Base-by-base conservation (phyloP, 2,797 vertebrate genomes). In the Typhlichthys subterraneus region DNA sequence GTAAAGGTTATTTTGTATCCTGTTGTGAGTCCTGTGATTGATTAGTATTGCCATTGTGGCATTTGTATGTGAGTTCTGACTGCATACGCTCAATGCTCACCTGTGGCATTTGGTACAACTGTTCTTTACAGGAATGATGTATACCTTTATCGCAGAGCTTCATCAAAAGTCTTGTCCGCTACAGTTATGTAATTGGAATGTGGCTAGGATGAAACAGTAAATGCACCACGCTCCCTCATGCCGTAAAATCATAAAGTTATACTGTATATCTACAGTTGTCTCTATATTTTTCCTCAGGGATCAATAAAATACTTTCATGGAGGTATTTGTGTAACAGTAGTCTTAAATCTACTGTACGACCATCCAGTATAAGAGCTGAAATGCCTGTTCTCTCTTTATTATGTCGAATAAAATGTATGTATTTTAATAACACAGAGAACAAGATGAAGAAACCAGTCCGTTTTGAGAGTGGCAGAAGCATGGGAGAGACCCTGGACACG, bases 401-500 rank as follows among this genome's bases (percentile, higher is more conserved):
- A 38, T 38, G 33, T 38, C 8, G 33, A 38, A 38, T 38, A 38
- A 38, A 38, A 38, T 38, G 6, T 8, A 38, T 38, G 53, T 63
- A 60, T 69, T 78, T 19, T 70, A 74, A 65, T 12, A 42, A 42
- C 4, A n/a, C 87, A 96, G 96, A 91, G 45, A 83, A 80, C 60
- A 72, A 58, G 53, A 70, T 89, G 6, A 69, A 79, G 77, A 89
- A 80, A 76, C 86, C 84, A 7, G 81, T 83, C 7, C 63, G 81
- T 65, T 81, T 92, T 59, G 83, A 90, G 61, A 74, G 79, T 67
- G 83, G 88, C 66, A 76, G 77, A 67, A 87, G 73, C 19, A 76
- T 92, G 70, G 90, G 75, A 69, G 90, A 94, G 81, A 87, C 93
- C 68, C 72, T 91, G 74, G 79, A 75, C 9, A 73, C 85, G 63